These are phyloP conservation scores for Solea senegalensis DNA, from an alignment of 2,113 vertebrate genomes.

Conservation along the genomic window DNA sequence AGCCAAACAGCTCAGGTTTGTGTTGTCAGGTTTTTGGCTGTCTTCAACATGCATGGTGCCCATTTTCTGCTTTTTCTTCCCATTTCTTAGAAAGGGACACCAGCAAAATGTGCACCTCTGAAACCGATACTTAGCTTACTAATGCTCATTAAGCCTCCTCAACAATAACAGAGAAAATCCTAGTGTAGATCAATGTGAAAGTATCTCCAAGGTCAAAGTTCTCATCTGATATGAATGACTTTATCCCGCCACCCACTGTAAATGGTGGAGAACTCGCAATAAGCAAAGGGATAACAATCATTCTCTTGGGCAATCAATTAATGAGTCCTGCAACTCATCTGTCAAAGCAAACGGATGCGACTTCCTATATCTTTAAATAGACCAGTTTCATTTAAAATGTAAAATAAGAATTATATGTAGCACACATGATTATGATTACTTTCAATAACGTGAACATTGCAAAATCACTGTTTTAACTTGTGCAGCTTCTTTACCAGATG, in stretches of 20 bases:
- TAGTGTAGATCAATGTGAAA: neutral
- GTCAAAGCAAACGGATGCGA: neutral
- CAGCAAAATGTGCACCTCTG: too few relatives aligned
- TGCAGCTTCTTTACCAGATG: neutral
- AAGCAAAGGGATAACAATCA: conserved; percentile 14
- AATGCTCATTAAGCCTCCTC: neutral
- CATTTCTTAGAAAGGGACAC: too few relatives aligned
- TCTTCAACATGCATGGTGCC: conserved; percentile 8
- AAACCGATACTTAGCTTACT: neutral
- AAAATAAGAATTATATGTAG: too few relatives aligned
- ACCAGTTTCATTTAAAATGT: too few relatives aligned
- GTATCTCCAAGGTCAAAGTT: neutral
- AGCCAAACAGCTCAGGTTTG: conserved; percentile 41
- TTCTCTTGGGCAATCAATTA: conserved; percentile 22
- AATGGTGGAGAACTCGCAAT: conserved; percentile 22
- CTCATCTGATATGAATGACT: neutral
- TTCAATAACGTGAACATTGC: conserved; percentile 4
- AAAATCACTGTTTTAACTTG: too few relatives aligned
- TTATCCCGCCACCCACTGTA: conserved; percentile 9
- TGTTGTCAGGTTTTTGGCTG: conserved; percentile 38
- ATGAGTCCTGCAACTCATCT: conserved; percentile 9
- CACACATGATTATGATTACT: neutral
- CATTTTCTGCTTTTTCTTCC: neutral
- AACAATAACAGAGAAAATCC: neutral
- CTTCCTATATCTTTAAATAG: too few relatives aligned